A percentile compares a stretch with the other conserved stretches of the same genome.
These are phyloP conservation scores for Corydoras sp. DNA, from an alignment of 2,113 vertebrate genomes.

Conservation along the genomic window DNA sequence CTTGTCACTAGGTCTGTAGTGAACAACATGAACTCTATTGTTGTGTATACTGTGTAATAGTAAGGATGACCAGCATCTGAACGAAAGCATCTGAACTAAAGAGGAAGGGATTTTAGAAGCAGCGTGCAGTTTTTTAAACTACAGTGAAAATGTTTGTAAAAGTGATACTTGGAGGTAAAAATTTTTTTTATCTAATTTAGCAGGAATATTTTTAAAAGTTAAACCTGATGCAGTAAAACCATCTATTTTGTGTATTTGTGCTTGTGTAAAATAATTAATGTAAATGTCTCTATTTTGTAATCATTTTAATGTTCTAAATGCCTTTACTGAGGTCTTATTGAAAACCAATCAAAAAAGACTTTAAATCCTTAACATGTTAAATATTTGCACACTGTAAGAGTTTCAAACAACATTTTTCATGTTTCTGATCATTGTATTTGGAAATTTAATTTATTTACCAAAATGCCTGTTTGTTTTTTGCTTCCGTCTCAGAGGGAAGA, in stretches of 20 bases:
- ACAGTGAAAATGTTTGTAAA: conserved; percentile 58
- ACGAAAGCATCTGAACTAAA: conserved; percentile 4
- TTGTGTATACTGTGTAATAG: background rate
- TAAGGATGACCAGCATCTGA: background rate
- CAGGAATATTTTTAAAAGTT: background rate
- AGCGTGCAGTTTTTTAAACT: background rate
- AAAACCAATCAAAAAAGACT: too few relatives aligned
- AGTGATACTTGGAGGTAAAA: conserved; percentile 59
- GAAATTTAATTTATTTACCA: background rate
- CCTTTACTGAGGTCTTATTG: too few relatives aligned
- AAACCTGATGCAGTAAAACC: too few relatives aligned
- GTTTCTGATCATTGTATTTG: background rate
- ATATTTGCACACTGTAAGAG: too few relatives aligned
- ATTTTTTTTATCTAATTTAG: background rate
- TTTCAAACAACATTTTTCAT: background rate
- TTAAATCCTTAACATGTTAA: too few relatives aligned
- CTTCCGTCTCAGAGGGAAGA: conserved; percentile 46
- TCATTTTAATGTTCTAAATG: too few relatives aligned
- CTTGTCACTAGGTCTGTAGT: conserved; percentile 45
- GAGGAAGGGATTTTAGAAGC: background rate
- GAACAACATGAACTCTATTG: conserved; percentile 42
- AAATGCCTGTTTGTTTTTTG: background rate
- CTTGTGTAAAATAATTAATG: too few relatives aligned
- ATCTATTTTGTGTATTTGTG: too few relatives aligned
- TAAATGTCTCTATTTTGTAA: too few relatives aligned